Evolutionary conservation across 2,113 vertebrate genomes (phyloP).

Genomic region (Canis aureus): DNA sequence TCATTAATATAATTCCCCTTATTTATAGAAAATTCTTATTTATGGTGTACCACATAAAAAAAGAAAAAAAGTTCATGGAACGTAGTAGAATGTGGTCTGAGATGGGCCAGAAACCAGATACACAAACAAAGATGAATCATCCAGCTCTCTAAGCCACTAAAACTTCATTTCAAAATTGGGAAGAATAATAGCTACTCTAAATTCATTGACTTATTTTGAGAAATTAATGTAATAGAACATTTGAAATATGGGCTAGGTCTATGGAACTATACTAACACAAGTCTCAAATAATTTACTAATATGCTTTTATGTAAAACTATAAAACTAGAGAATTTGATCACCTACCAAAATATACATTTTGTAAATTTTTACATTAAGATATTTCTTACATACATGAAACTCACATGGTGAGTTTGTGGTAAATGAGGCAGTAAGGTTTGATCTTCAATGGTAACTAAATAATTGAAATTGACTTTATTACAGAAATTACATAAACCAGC

Average conservation of each 20-base stretch:
- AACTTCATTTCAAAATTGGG: constrained; percentile 40
- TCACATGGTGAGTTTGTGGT: background rate
- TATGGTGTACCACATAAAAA: background rate
- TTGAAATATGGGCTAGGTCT: background rate
- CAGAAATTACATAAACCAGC: background rate
- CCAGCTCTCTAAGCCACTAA: background rate
- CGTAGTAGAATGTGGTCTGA: background rate
- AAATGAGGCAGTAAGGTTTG: background rate
- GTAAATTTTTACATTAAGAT: background rate
- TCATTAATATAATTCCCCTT: background rate
- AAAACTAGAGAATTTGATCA: background rate
- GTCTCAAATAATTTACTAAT: background rate
- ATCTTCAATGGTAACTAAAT: background rate
- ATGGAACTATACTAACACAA: background rate
- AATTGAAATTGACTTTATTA: background rate
- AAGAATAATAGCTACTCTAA: background rate
- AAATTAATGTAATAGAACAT: background rate
- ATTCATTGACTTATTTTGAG: background rate
- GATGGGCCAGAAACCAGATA: background rate
- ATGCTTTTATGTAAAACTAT: background rate
- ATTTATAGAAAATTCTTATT: constrained; percentile 12
- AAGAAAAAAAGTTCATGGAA: background rate
- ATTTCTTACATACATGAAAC: background rate
- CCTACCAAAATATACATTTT: background rate
- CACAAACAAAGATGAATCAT: background rate